Conservation (phyloP, 2,888 invertebrate species). For the Oeneis ivallda region DNA sequence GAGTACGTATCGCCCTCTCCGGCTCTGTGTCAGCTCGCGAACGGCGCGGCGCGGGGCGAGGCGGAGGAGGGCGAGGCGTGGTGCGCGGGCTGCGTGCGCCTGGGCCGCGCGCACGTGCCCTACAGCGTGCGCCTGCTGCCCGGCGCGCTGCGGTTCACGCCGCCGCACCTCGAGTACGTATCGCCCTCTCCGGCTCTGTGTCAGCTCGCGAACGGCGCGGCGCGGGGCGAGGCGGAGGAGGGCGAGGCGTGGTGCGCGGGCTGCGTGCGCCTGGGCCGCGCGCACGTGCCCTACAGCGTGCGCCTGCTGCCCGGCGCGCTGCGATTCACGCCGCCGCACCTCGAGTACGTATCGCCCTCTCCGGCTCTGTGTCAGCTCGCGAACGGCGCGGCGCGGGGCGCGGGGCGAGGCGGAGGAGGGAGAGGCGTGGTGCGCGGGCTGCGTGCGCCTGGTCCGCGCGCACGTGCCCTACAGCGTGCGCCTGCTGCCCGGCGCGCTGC, state of each 20-base stretch:
- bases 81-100: slow-evolving; percentile 67
- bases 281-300: too few species aligned
- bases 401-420: slow-evolving; percentile 38
- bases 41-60: too few species aligned
- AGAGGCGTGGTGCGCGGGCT: slow-evolving; percentile 67
- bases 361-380: too few species aligned
- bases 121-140: slow-evolving; percentile 65
- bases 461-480: slow-evolving; percentile 65
- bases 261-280: too few species aligned
- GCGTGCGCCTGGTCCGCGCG: slow-evolving; percentile 60
- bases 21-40: too few species aligned
- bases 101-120: slow-evolving; percentile 61
- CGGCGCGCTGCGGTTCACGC: slow-evolving; percentile 52
- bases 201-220: too few species aligned
- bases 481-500: slow-evolving; percentile 58
- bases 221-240: background rate
- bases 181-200: too few species aligned
- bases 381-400: slow-evolving; percentile 20
- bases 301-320: too few species aligned
- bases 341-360: too few species aligned
- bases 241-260: too few species aligned
- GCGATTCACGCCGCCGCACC: too few species aligned
- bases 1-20: too few species aligned
- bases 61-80: slow-evolving; percentile 47
- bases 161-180: slow-evolving; percentile 52